These are phyloP conservation scores for Agrotis segetum DNA, from an alignment of 2,888 invertebrate genomes.

Conservation along the genomic window DNA sequence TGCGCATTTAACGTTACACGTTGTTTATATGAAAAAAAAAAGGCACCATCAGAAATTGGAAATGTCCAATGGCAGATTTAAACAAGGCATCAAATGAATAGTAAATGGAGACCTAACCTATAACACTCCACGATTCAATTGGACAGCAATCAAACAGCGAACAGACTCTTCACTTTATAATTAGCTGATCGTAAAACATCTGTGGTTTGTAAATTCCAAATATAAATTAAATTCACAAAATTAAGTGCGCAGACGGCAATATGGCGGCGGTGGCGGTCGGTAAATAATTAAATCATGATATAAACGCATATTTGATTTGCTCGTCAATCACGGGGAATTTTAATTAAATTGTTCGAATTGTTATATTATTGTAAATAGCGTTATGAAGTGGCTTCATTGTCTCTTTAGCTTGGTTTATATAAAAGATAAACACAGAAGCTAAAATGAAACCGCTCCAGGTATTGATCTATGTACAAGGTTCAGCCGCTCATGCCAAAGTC, in stretches of 20 bases:
- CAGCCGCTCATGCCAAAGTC: too few relatives aligned
- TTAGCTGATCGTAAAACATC: slow-evolving; percentile 77
- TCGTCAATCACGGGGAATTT: slow-evolving; percentile 59
- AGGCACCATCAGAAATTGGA: not conserved
- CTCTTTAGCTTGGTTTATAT: not conserved
- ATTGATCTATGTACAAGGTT: too few relatives aligned
- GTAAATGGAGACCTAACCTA: slow-evolving; percentile 29
- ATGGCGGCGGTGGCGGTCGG: slow-evolving; percentile 54
- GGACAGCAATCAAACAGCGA: slow-evolving; percentile 57
- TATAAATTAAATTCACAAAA: slow-evolving; percentile 73
- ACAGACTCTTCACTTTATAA: slow-evolving; percentile 74
- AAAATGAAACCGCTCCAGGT: too few relatives aligned
- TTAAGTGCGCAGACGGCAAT: slow-evolving; percentile 64
- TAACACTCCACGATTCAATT: slow-evolving; percentile 34
- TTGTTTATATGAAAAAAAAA: not conserved
- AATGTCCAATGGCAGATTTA: not conserved
- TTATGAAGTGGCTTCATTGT: not conserved
- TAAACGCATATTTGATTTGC: slow-evolving; percentile 54
- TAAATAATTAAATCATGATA: slow-evolving; percentile 65
- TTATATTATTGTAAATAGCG: slow-evolving; percentile 7
- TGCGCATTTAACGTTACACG: too few relatives aligned
- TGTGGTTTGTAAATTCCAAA: slow-evolving; percentile 72
- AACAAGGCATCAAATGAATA: slow-evolving; percentile 34
- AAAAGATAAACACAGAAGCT: too few relatives aligned
- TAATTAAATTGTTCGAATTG: slow-evolving; percentile 56